Conservation (phyloP, 1,140 invertebrate genomes). For the Drosophila kanapiae region DNA sequence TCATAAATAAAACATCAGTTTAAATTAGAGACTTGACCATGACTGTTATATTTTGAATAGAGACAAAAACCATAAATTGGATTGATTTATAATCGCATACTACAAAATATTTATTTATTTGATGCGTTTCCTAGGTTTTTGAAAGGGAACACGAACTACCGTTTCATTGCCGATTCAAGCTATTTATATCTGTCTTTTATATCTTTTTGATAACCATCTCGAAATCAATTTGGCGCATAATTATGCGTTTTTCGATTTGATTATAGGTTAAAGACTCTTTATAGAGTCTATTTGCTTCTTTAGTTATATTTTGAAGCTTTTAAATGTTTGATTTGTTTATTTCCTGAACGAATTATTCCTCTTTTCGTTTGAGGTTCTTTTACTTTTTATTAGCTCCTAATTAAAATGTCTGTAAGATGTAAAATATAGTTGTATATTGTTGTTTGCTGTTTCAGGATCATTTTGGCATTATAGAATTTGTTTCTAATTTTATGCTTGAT, state of each 20-base stretch:
- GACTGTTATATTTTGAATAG: constrained; percentile 28
- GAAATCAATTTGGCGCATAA: constrained; percentile 8
- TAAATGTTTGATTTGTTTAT: neutral
- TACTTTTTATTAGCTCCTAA: no score
- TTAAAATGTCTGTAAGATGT: no score
- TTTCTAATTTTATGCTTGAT: no score
- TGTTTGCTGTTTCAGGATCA: no score
- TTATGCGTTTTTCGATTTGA: neutral
- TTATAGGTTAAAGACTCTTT: neutral
- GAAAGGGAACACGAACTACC: constrained; percentile 19
- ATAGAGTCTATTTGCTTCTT: neutral
- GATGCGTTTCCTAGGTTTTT: constrained; percentile 14
- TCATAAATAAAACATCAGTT: constrained; percentile 46
- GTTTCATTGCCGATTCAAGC: constrained; percentile 30
- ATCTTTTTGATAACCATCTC: constrained; percentile 12
- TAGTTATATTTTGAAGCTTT: neutral
- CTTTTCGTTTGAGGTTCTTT: no score
- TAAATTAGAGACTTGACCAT: constrained; percentile 57
- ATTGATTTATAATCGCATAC: constrained; percentile 43
- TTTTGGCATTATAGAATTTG: no score
- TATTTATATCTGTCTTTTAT: constrained; percentile 20
- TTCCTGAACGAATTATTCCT: neutral
- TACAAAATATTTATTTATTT: constrained; percentile 10
- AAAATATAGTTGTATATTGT: no score
- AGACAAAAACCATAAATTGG: constrained; percentile 34